Evolutionary conservation across 2,113 vertebrate genomes (phyloP).

Genomic region (Ceyx margarethae): DNA sequence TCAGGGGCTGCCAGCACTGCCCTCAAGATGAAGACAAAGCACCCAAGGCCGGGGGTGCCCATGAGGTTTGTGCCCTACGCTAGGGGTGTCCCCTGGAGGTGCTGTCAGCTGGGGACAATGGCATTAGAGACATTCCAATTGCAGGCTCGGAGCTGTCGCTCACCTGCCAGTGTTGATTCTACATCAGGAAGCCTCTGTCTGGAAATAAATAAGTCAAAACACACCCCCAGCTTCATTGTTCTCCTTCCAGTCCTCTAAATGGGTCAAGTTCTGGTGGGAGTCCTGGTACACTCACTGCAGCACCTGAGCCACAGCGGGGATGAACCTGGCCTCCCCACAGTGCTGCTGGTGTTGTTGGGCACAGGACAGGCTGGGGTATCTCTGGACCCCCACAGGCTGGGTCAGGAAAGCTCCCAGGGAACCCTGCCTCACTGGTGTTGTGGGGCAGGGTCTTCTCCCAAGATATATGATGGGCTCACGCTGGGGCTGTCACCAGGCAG

Average conservation of each 20-base stretch:
- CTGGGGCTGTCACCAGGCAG: not conserved
- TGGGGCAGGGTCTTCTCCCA: accelerated
- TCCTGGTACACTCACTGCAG: accelerated
- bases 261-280: accelerated
- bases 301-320: accelerated
- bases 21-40: not conserved
- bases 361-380: accelerated
- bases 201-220: not conserved
- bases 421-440: not conserved
- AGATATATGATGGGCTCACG: not conserved
- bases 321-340: not conserved
- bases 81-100: not conserved
- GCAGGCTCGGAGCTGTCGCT: accelerated
- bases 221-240: accelerated
- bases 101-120: not conserved
- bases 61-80: accelerated
- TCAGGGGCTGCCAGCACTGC: not conserved
- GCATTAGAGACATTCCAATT: not conserved
- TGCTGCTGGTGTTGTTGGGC: not conserved
- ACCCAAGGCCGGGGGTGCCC: not conserved
- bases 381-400: not conserved
- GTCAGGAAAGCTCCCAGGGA: not conserved
- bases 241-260: not conserved
- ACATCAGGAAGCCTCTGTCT: not conserved
- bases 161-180: not conserved